Conservation (phyloP, 2,113 vertebrate species). For the Chloropsis cyanopogon region DNA sequence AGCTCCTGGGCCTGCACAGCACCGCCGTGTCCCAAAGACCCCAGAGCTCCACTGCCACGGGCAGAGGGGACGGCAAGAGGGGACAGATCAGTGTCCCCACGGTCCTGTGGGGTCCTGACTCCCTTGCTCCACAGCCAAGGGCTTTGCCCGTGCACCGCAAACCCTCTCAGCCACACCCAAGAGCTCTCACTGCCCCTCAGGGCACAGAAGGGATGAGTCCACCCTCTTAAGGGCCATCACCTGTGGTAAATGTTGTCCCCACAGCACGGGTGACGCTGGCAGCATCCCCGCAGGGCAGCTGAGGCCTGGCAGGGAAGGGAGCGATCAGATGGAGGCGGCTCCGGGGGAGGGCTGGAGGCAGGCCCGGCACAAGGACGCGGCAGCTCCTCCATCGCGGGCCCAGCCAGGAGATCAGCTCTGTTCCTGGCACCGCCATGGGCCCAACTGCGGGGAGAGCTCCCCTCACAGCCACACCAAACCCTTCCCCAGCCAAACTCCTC, state of each 20-base stretch:
- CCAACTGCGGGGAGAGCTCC: neutral
- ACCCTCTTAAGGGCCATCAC: neutral
- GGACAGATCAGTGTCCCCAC: neutral
- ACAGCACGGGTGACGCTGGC: neutral
- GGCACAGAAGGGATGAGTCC: neutral
- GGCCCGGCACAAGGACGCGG: slow-evolving; percentile 19
- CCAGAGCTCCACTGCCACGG: accelerated
- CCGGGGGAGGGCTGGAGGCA: neutral
- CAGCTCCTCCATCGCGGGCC: neutral
- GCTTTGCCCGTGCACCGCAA: neutral
- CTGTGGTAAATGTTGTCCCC: neutral
- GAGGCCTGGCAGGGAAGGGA: neutral
- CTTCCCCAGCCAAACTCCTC: neutral
- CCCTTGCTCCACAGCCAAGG: neutral
- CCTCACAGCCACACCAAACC: neutral
- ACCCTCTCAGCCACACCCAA: neutral
- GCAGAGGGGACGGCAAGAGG: accelerated
- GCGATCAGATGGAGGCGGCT: slow-evolving; percentile 8
- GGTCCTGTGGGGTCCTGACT: accelerated
- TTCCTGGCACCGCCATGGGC: neutral
- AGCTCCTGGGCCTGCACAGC: neutral
- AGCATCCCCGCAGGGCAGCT: neutral
- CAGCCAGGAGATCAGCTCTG: slow-evolving; percentile 3
- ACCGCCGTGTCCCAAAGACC: neutral
- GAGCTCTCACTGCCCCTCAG: neutral